Conservation (phyloP, 2,888 invertebrate species). For the Teinopalpus imperialis region DNA sequence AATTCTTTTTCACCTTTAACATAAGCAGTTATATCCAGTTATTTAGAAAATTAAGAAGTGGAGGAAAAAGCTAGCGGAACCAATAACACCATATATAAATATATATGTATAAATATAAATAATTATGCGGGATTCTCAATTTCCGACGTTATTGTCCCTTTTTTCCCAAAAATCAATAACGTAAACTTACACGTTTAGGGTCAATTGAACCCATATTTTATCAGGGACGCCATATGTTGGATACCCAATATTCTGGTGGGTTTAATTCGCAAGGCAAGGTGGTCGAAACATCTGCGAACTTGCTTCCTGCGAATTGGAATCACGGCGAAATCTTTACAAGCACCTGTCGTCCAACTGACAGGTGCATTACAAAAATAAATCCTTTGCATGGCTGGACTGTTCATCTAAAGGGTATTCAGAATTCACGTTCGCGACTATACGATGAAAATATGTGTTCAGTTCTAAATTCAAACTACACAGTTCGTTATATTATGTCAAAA, state of each 20-base stretch:
- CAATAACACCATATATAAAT: no score
- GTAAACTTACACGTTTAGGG: neutral
- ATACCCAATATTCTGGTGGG: constrained; percentile 53
- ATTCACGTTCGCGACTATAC: constrained; percentile 21
- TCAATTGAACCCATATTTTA: neutral
- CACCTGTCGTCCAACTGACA: constrained; percentile 51
- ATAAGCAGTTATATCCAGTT: no score
- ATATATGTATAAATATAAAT: no score
- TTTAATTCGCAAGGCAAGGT: constrained; percentile 55
- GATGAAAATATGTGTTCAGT: no score
- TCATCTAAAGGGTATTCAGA: constrained; percentile 8
- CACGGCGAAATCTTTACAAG: constrained; percentile 60
- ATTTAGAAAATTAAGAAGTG: no score
- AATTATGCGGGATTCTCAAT: neutral
- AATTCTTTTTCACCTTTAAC: no score
- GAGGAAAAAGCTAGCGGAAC: no score
- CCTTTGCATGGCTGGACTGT: neutral
- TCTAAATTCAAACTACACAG: no score
- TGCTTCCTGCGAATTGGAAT: constrained; percentile 47
- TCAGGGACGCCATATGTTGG: constrained; percentile 26
- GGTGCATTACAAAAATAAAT: constrained; percentile 25
- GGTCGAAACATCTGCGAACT: constrained; percentile 57
- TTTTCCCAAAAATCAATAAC: neutral
- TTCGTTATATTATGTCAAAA: no score
- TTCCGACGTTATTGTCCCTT: neutral